phyloP scores from a whole-genome alignment of 2,113 vertebrate genomes.

The Rissa tridactyla region DNA sequence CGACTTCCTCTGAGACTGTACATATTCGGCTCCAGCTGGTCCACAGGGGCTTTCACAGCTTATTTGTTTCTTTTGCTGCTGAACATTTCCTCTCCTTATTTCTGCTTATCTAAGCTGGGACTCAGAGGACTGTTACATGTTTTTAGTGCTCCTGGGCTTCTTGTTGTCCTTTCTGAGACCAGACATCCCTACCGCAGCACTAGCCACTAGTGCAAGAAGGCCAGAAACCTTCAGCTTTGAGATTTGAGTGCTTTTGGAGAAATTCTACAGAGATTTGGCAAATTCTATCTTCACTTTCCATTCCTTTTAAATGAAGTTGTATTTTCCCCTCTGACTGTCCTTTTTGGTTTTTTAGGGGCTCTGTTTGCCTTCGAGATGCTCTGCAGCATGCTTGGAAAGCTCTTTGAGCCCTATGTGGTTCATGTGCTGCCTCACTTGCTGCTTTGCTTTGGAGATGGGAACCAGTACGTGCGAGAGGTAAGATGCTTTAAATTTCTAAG shows the following conservation, averaged over 20 bases:
- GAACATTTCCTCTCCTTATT: neutral
- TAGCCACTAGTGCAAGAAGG: neutral
- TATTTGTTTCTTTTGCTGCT: neutral
- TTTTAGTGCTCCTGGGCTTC: neutral
- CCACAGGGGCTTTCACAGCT: neutral
- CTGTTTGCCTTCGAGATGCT: slow-evolving; percentile 99
- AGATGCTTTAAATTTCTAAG: neutral
- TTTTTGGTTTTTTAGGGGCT: slow-evolving; percentile 76
- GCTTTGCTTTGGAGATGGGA: slow-evolving; percentile 97
- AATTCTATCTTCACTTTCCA: neutral
- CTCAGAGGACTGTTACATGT: neutral
- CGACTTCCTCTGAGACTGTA: neutral
- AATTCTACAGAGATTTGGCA: neutral
- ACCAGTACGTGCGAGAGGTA: slow-evolving; percentile 98
- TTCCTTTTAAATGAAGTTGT: neutral
- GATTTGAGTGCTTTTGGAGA: neutral
- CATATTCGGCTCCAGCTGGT: accelerated
- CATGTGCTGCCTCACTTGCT: slow-evolving; percentile 95
- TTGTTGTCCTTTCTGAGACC: neutral
- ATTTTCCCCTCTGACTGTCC: neutral
- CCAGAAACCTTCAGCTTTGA: neutral
- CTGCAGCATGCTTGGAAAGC: slow-evolving; percentile 96
- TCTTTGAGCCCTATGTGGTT: slow-evolving; percentile 97
- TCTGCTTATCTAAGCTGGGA: neutral
- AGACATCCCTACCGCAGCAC: neutral